Evolutionary conservation across 1,140 invertebrate genomes (phyloP).

Genomic region (Orchestia grillus): DNA sequence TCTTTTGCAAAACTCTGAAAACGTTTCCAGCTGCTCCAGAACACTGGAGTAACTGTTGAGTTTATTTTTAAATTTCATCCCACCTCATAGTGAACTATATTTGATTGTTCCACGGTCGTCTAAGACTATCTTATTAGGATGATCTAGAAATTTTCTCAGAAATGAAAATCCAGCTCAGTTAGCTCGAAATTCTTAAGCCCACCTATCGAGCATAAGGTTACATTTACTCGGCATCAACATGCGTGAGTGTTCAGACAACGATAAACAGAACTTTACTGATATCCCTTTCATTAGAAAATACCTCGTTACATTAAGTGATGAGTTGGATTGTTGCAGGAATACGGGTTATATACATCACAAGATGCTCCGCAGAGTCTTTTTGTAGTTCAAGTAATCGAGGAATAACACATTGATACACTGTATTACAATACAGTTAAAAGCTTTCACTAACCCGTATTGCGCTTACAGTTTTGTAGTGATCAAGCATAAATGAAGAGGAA

Average conservation of each 20-base stretch:
- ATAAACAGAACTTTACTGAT: not conserved
- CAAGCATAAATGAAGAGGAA: not conserved
- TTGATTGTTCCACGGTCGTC: not conserved
- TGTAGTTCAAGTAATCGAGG: not conserved
- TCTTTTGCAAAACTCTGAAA: not conserved
- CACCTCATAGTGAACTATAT: not conserved
- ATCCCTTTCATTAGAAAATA: not conserved
- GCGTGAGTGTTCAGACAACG: not conserved
- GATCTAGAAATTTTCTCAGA: not conserved
- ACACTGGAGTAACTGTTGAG: not conserved
- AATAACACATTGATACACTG: not conserved
- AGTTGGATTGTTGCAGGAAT: not conserved
- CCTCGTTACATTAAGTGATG: not conserved
- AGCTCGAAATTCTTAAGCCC: not conserved
- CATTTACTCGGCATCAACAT: not conserved
- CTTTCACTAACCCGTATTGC: not conserved
- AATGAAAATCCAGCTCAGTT: not conserved
- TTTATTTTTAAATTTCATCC: not conserved
- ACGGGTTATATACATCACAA: not conserved
- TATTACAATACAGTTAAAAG: not conserved
- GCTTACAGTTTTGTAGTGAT: not conserved
- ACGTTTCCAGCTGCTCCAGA: not conserved
- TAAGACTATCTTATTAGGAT: not conserved
- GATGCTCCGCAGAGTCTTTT: not conserved
- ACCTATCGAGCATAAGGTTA: not conserved